These are phyloP conservation scores for Morpho deidamia DNA, from an alignment of 2,888 invertebrate species.

Conservation along the genomic window DNA sequence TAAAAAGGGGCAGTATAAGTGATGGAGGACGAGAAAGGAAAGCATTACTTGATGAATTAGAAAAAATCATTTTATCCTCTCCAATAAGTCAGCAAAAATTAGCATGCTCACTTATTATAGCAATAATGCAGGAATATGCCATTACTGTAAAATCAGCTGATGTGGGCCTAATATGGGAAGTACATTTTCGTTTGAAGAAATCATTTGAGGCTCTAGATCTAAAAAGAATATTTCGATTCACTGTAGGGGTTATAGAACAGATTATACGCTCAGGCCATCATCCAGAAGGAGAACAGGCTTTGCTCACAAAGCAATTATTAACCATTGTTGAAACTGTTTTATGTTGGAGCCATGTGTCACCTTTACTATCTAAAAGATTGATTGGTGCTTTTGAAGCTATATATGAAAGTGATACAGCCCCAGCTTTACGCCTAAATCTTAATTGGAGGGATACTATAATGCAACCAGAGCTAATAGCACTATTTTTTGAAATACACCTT, in stretches of 20 bases:
- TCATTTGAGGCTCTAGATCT: constrained; percentile 90
- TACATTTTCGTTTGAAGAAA: constrained; percentile 89
- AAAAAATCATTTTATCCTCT: constrained; percentile 88
- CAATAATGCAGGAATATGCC: constrained; percentile 93
- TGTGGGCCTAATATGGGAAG: constrained; percentile 92
- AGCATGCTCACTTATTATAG: constrained; percentile 89
- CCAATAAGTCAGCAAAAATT: constrained; percentile 87
- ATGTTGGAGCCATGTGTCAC: constrained; percentile 89
- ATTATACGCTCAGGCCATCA: constrained; percentile 61
- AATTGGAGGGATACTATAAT: constrained; percentile 88
- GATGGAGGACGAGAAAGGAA: constrained; percentile 83
- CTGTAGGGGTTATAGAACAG: constrained; percentile 64
- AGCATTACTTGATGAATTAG: constrained; percentile 84
- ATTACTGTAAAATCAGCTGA: constrained; percentile 91
- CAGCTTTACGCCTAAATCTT: constrained; percentile 80
- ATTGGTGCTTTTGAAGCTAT: constrained; percentile 85
- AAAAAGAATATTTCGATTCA: constrained; percentile 84
- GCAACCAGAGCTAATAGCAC: constrained; percentile 84
- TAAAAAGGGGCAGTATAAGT: constrained; percentile 89
- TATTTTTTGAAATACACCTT: constrained; percentile 91
- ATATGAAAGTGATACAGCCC: constrained; percentile 82
- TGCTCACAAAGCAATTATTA: constrained; percentile 83
- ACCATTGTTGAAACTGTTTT: constrained; percentile 87
- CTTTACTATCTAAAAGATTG: constrained; percentile 81
- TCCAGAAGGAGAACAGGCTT: constrained; percentile 71